Conservation (phyloP, 1,140 invertebrate genomes). For the Pseudoatta argentina region DNA sequence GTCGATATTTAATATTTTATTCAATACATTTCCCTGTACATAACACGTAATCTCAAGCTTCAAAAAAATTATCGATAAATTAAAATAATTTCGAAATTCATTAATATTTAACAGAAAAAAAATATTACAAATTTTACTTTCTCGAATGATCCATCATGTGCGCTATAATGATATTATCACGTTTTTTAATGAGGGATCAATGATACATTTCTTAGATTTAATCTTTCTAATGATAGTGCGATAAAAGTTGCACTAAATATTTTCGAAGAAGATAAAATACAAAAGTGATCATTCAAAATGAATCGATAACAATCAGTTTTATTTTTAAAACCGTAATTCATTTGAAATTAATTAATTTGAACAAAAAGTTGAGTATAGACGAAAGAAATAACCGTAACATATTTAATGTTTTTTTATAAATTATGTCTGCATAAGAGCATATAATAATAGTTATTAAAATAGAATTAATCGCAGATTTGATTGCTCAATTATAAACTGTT, state of each 20-base stretch:
- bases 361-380: not conserved
- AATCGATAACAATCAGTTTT: not conserved
- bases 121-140: not conserved
- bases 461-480: not conserved
- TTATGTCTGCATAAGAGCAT: not conserved
- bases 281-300: conserved; percentile 23
- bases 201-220: not conserved
- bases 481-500: not conserved
- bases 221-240: not conserved
- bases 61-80: not conserved
- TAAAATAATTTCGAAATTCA: not conserved
- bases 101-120: conserved; percentile 11
- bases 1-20: conserved; percentile 31
- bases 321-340: not conserved
- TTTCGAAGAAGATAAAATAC: conserved; percentile 8
- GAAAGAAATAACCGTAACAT: not conserved
- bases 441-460: not conserved
- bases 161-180: conserved; percentile 8
- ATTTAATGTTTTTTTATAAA: not conserved
- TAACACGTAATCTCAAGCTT: not conserved
- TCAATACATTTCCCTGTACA: not conserved
- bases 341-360: not conserved
- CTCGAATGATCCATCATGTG: not conserved
- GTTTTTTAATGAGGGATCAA: not conserved
- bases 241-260: not conserved